These are phyloP conservation scores for Netelia virgata DNA, from an alignment of 2,888 invertebrate genomes.

Conservation along the genomic window DNA sequence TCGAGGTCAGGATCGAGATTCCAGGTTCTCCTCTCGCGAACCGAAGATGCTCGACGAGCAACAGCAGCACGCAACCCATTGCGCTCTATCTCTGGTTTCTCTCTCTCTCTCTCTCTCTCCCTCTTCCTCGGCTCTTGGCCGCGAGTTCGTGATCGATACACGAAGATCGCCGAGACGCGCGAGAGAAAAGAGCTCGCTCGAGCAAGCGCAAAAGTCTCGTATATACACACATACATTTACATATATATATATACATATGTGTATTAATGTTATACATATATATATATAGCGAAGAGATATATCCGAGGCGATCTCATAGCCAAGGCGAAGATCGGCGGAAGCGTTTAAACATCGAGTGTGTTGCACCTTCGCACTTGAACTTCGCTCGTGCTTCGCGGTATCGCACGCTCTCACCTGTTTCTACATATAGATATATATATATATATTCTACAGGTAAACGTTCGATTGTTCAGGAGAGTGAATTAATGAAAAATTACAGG, in stretches of 20 bases:
- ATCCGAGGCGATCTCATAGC: constrained; percentile 46
- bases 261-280: not conserved
- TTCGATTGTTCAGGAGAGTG: not conserved
- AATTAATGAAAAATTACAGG: not conserved
- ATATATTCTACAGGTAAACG: not conserved
- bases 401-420: constrained; percentile 46
- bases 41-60: constrained; percentile 48
- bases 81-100: constrained; percentile 23
- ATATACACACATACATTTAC: constrained; percentile 9
- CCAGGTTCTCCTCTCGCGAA: constrained; percentile 57
- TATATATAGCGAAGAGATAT: constrained; percentile 27
- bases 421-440: not conserved
- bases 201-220: constrained; percentile 34
- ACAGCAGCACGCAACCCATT: constrained; percentile 66
- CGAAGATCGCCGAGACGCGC: constrained; percentile 52
- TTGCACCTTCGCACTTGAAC: constrained; percentile 67
- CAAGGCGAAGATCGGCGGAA: constrained; percentile 63
- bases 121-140: constrained; percentile 16
- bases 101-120: constrained; percentile 40
- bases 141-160: constrained; percentile 66
- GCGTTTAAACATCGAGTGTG: constrained; percentile 63
- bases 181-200: constrained; percentile 41
- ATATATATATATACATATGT: not conserved
- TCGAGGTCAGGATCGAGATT: constrained; percentile 71
- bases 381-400: constrained; percentile 28